These are phyloP conservation scores for Melieria omissa DNA, from an alignment of 2,888 invertebrate genomes.

Conservation along the genomic window DNA sequence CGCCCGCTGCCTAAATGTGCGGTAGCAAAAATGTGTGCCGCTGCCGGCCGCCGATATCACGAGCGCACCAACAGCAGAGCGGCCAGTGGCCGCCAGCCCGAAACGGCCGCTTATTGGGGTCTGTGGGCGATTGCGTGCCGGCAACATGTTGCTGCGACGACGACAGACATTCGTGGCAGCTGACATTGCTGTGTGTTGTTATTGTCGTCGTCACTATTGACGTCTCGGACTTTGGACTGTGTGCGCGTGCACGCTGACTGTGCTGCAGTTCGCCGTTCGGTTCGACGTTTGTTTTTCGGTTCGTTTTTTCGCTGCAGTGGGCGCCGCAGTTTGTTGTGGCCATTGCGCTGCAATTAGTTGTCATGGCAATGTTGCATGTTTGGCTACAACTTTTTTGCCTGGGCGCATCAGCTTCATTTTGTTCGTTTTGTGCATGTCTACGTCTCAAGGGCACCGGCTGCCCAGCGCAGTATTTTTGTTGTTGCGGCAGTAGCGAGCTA, in stretches of 20 bases:
- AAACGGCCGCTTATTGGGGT: no score
- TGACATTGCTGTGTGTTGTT: not conserved
- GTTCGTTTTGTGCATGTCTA: not conserved
- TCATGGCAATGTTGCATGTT: constrained; percentile 43
- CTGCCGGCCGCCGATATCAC: not conserved
- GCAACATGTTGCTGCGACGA: constrained; percentile 11
- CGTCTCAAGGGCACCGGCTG: no score
- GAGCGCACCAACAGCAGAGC: no score
- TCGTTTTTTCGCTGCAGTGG: not conserved
- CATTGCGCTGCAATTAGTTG: constrained; percentile 29
- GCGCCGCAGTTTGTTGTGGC: constrained; percentile 22
- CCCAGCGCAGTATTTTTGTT: no score
- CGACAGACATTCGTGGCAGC: constrained; percentile 5
- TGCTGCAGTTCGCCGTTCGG: no score
- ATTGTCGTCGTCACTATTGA: constrained; percentile 5
- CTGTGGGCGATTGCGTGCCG: not conserved
- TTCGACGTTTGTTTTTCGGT: not conserved
- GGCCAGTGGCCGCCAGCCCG: no score
- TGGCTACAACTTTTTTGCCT: not conserved
- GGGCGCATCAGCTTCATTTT: constrained; percentile 7
- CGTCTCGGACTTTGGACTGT: constrained; percentile 10
- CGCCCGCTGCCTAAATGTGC: not conserved
- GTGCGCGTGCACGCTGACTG: no score
- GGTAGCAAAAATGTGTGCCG: constrained; percentile 2
- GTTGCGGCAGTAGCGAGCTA: no score